Percentiles rank a stretch among this genome's conserved stretches.
These are phyloP conservation scores for Leptoteleia sp. DNA, from an alignment of 1,140 invertebrate genomes.

Conservation along the genomic window DNA sequence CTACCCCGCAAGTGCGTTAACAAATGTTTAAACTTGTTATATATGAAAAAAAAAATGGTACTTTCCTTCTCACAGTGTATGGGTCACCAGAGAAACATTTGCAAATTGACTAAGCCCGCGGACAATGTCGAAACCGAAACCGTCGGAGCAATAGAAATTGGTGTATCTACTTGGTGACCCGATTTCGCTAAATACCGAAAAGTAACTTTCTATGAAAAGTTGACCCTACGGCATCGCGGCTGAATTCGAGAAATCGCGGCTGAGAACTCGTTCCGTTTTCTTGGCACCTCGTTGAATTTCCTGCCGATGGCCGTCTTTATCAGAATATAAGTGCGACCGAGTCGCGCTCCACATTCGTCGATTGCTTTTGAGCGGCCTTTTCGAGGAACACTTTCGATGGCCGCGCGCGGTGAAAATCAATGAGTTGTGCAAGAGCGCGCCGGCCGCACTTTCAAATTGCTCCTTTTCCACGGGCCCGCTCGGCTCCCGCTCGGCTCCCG, in stretches of 20 bases:
- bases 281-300: conserved; percentile 30
- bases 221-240: conserved; percentile 52
- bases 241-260: conserved; percentile 59
- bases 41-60: too few relatives aligned
- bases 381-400: conserved; percentile 64
- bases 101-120: too few relatives aligned
- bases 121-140: too few relatives aligned
- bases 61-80: too few relatives aligned
- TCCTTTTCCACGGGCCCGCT: conserved; percentile 68
- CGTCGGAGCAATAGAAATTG: conserved; percentile 23
- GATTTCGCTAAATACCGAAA: conserved; percentile 59
- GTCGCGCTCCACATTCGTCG: conserved; percentile 56
- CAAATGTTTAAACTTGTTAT: too few relatives aligned
- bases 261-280: conserved; percentile 48
- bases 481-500: too few relatives aligned
- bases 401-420: conserved; percentile 63
- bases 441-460: conserved; percentile 71
- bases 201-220: conserved; percentile 63
- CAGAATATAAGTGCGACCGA: conserved; percentile 28
- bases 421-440: conserved; percentile 50
- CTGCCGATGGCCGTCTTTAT: conserved; percentile 25
- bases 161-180: conserved; percentile 37
- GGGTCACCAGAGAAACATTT: too few relatives aligned
- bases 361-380: conserved; percentile 44
- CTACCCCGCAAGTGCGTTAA: too few relatives aligned